These are phyloP conservation scores for Nasonia longicornis DNA, from an alignment of 1,140 invertebrate genomes.

Conservation along the genomic window DNA sequence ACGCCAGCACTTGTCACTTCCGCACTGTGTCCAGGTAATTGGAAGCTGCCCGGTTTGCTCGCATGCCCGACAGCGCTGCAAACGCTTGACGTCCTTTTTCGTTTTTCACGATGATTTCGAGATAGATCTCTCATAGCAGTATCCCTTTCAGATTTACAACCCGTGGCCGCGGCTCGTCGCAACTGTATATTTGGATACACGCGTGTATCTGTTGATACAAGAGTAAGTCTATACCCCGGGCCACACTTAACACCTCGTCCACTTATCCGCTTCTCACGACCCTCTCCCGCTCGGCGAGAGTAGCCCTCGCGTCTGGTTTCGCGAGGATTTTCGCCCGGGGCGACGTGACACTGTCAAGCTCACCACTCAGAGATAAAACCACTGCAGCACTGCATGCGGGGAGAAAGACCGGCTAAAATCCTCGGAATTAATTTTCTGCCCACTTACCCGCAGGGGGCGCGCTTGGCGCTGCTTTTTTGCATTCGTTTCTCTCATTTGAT, in stretches of 20 bases:
- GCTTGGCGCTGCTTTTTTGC: constrained; percentile 22
- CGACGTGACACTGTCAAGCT: constrained; percentile 66
- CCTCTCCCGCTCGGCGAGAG: constrained; percentile 51
- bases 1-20: constrained; percentile 21
- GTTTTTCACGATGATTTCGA: neutral
- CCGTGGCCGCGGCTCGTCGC: neutral
- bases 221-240: constrained; percentile 50
- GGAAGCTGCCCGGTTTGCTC: neutral
- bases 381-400: neutral
- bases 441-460: constrained; percentile 51
- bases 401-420: constrained; percentile 55
- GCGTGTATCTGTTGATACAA: constrained; percentile 30
- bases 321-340: constrained; percentile 64
- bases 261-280: constrained; percentile 67
- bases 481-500: constrained; percentile 48
- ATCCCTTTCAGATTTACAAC: neutral
- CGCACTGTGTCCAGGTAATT: neutral
- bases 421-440: constrained; percentile 64
- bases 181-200: neutral
- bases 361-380: constrained; percentile 32
- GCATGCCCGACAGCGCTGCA: no score
- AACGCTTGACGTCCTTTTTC: neutral
- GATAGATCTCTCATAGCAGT: neutral
- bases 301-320: constrained; percentile 64
- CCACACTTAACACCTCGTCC: constrained; percentile 68